phyloP scores from a whole-genome alignment of 2,113 vertebrate species.

The Dendrocopos noguchii region DNA sequence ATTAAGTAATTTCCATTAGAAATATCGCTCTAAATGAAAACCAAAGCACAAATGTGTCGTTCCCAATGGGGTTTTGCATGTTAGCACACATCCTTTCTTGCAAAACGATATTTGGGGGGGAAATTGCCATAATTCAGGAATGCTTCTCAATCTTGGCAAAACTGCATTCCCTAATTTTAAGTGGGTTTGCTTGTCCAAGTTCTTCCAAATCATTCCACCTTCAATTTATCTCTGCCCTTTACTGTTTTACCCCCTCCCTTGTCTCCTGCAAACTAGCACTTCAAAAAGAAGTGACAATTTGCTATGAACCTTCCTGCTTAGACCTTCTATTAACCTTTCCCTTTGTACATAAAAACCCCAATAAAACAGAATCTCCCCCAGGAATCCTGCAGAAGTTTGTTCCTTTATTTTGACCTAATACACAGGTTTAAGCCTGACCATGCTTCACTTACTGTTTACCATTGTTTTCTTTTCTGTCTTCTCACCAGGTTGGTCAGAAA shows the following conservation, averaged over 20 bases:
- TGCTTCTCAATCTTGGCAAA: background rate
- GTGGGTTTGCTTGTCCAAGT: background rate
- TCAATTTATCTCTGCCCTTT: constrained; percentile 47
- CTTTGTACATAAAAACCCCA: constrained; percentile 59
- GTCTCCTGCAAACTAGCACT: constrained; percentile 43
- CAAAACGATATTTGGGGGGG: background rate
- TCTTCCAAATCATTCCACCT: constrained; percentile 6
- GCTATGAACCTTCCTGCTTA: constrained; percentile 43
- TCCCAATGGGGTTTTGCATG: background rate
- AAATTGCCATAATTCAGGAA: background rate
- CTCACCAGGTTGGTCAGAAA: background rate
- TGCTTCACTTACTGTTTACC: constrained; percentile 14
- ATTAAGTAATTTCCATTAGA: background rate
- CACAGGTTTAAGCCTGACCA: background rate
- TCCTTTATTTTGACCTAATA: constrained; percentile 50
- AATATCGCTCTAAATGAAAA: background rate
- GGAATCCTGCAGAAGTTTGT: constrained; percentile 49
- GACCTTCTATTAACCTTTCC: constrained; percentile 65
- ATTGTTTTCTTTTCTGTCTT: constrained; percentile 5
- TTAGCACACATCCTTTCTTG: background rate
- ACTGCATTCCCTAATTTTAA: background rate
- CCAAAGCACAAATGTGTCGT: background rate
- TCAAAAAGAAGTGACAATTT: constrained; percentile 62
- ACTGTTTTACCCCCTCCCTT: constrained; percentile 24
- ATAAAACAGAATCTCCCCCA: constrained; percentile 40